Conservation (phyloP, 2,113 vertebrate genomes). For the Myocastor coypus region DNA sequence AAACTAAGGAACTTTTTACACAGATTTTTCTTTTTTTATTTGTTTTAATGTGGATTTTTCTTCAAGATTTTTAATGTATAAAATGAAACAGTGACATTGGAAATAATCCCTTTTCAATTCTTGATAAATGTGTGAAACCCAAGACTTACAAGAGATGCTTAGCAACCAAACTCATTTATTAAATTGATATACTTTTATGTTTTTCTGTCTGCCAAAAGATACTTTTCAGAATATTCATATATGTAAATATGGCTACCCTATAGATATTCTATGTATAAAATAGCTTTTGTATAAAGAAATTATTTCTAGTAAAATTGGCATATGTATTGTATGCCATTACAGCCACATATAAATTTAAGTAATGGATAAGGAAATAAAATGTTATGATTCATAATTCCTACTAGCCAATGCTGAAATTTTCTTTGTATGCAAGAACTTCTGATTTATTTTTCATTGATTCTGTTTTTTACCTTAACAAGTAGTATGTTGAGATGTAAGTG, state of each 20-base stretch:
- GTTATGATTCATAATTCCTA: accelerated
- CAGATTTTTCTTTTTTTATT: constrained; percentile 69
- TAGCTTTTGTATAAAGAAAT: not conserved
- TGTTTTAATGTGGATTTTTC: too few species aligned
- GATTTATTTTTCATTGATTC: not conserved
- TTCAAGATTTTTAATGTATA: constrained; percentile 72
- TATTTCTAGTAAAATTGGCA: not conserved
- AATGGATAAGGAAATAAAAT: not conserved
- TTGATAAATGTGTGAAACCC: not conserved
- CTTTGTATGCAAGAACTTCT: not conserved
- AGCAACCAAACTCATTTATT: not conserved
- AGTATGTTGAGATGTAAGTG: accelerated
- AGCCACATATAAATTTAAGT: not conserved
- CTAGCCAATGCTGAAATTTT: not conserved
- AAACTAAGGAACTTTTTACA: constrained; percentile 69
- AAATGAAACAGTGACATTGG: constrained; percentile 57
- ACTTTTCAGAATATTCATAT: not conserved
- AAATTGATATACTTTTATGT: not conserved
- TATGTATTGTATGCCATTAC: not conserved
- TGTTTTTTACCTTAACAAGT: not conserved
- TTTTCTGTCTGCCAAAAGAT: not conserved
- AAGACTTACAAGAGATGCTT: not conserved
- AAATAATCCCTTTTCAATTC: constrained; percentile 22
- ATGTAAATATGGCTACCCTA: not conserved
- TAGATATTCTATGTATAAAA: not conserved